Conservation (phyloP, 2,113 vertebrate species). For the human (Homo sapiens) region GRCh38 chr3:39709001-39709500, state of each 20-base stretch:
- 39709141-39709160: neutral
- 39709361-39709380: neutral
- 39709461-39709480: neutral
- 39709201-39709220: neutral
- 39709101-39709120: neutral
- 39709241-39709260: neutral
- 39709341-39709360: neutral
- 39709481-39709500: neutral
- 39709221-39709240: neutral
- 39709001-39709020: neutral
- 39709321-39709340: neutral
- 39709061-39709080: neutral
- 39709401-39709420: constrained; percentile 2
- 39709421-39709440: constrained; percentile 28
- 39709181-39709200: neutral
- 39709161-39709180: neutral
- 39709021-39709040: neutral
- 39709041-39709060: neutral
- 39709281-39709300: neutral
- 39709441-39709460: neutral
- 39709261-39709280: neutral
- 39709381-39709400: neutral
- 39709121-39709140: neutral
- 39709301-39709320: neutral
- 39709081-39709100: neutral